Percentiles rank a stretch among this genome's conserved stretches.
Conservation (phyloP, 2,888 invertebrate genomes). For the Drosophila formosana region DNA sequence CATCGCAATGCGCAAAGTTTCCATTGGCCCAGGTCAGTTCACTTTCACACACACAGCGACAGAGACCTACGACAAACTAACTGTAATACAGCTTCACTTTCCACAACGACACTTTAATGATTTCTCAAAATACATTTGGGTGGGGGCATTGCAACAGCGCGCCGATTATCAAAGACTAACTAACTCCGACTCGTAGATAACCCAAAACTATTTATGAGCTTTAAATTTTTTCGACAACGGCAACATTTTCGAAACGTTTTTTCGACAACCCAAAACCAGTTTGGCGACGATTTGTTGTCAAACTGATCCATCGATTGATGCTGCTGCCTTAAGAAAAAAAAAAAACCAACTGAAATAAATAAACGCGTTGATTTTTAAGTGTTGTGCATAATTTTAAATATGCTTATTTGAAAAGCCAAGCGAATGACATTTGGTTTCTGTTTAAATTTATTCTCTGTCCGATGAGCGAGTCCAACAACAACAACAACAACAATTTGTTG, state of each 20-base stretch:
- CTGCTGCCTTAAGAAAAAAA: constrained; percentile 19
- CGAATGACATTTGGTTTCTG: constrained; percentile 72
- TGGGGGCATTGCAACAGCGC: constrained; percentile 59
- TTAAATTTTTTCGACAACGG: constrained; percentile 62
- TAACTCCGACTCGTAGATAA: constrained; percentile 48
- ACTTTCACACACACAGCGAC: constrained; percentile 43
- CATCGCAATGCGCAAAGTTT: constrained; percentile 6
- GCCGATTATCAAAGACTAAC: constrained; percentile 62
- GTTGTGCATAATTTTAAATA: constrained; percentile 81
- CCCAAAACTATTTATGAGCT: constrained; percentile 72
- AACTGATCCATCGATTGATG: constrained; percentile 69
- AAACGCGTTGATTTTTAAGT: constrained; percentile 79
- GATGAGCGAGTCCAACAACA: constrained; percentile 31
- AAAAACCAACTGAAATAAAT: constrained; percentile 58
- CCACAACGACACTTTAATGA: constrained; percentile 30
- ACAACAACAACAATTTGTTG: constrained; percentile 47
- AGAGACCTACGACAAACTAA: constrained; percentile 73
- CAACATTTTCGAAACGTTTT: constrained; percentile 74
- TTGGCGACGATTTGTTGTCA: constrained; percentile 71
- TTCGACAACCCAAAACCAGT: constrained; percentile 55
- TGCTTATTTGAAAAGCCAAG: constrained; percentile 55
- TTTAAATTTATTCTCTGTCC: constrained; percentile 67
- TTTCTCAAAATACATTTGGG: constrained; percentile 49
- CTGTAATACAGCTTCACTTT: constrained; percentile 71
- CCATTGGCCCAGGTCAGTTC: constrained; percentile 62